A percentile compares a stretch with the other conserved stretches of the same genome.
Evolutionary conservation across 1,140 invertebrate genomes (phyloP).

Genomic region (Pseudomyrmex flavicornis): DNA sequence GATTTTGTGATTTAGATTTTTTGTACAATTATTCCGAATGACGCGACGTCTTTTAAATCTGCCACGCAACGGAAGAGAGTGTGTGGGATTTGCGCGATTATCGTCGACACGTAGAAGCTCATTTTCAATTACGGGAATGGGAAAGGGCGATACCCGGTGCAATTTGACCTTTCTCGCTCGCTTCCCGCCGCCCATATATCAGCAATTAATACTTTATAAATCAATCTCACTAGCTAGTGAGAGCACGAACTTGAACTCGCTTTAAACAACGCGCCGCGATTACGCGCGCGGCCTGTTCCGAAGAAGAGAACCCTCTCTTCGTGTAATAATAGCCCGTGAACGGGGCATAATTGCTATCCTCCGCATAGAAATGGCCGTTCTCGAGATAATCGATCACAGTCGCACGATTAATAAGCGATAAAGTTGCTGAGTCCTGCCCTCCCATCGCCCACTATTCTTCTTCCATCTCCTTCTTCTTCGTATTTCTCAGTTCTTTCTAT

Average conservation of each 20-base stretch:
- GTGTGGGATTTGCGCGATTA: neutral
- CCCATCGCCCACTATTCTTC: constrained; percentile 33
- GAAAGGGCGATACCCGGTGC: constrained; percentile 1
- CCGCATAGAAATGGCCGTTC: constrained; percentile 79
- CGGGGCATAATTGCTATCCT: constrained; percentile 79
- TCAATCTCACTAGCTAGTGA: constrained; percentile 68
- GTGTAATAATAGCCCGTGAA: constrained; percentile 79
- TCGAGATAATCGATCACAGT: constrained; percentile 79
- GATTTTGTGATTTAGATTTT: too few relatives aligned
- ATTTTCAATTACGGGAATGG: constrained; percentile 52
- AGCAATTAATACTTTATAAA: constrained; percentile 81
- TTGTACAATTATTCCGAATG: too few relatives aligned
- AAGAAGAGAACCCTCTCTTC: constrained; percentile 59
- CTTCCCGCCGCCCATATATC: neutral
- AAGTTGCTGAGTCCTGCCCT: constrained; percentile 62
- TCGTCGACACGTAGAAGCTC: neutral
- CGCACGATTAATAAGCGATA: constrained; percentile 81
- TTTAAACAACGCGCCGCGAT: constrained; percentile 76
- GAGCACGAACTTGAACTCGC: constrained; percentile 10
- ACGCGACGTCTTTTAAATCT: too few relatives aligned
- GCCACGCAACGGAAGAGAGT: too few relatives aligned
- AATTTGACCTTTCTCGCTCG: neutral
- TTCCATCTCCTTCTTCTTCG: neutral
- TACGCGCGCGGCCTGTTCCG: constrained; percentile 70
- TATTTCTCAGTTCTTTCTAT: neutral